Conservation (phyloP, 2,113 vertebrate species). For the zebrafish (Danio rerio) region DNA sequence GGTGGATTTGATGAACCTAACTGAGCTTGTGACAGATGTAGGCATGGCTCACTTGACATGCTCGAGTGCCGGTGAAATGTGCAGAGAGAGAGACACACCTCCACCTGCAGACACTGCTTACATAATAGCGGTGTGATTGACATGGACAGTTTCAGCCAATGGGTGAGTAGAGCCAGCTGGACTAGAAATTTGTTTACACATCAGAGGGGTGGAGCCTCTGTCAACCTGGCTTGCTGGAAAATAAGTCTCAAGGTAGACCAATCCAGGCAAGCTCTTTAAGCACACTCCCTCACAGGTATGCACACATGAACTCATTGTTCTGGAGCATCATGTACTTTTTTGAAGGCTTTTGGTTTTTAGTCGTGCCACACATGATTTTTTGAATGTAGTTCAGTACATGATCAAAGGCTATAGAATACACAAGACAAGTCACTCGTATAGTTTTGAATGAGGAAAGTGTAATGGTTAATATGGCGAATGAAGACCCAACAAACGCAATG, state of each 20-base stretch:
- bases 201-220: conserved; percentile 37
- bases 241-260: conserved; percentile 41
- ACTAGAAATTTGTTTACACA: conserved; percentile 59
- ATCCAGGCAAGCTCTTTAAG: conserved; percentile 46
- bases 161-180: conserved; percentile 41
- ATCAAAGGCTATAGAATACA: too few relatives aligned
- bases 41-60: conserved; percentile 60
- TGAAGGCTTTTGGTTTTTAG: too few relatives aligned
- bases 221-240: conserved; percentile 38
- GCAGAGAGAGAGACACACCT: conserved; percentile 50
- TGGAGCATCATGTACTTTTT: neutral
- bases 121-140: conserved; percentile 49
- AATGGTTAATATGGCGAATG: too few relatives aligned
- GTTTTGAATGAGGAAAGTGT: too few relatives aligned
- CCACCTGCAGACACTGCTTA: conserved; percentile 58
- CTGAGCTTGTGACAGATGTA: conserved; percentile 57
- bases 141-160: conserved; percentile 45
- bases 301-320: conserved; percentile 25
- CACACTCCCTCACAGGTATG: conserved; percentile 47
- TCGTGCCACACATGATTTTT: neutral
- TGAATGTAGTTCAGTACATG: neutral
- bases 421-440: too few relatives aligned
- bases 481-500: too few relatives aligned
- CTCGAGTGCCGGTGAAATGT: conserved; percentile 63
- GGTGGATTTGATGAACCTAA: conserved; percentile 35